Evolutionary conservation across 1,140 invertebrate genomes (phyloP).

Genomic region (Drosophila kepulauana): DNA sequence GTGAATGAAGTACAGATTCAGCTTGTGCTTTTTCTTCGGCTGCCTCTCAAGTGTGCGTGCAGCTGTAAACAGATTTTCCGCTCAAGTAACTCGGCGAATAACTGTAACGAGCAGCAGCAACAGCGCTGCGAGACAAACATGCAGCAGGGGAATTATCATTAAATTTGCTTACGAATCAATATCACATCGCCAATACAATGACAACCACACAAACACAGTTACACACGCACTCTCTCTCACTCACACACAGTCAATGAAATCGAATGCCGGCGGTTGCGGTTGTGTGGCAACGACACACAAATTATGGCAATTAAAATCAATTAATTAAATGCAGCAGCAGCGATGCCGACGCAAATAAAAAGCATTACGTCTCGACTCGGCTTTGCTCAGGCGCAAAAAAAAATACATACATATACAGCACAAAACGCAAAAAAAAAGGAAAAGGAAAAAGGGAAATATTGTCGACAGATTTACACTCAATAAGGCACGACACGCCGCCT

Average conservation of each 20-base stretch:
- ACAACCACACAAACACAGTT: constrained; percentile 33
- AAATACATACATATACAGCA: too few species aligned
- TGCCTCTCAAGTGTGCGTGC: constrained; percentile 74
- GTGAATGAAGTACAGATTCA: constrained; percentile 16
- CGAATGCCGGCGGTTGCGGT: constrained; percentile 77
- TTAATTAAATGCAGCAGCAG: constrained; percentile 81
- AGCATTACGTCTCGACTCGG: constrained; percentile 34
- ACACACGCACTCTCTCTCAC: constrained; percentile 37
- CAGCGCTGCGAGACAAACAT: constrained; percentile 29
- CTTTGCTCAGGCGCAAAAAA: constrained; percentile 27
- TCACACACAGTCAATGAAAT: constrained; percentile 48
- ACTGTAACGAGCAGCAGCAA: constrained; percentile 65
- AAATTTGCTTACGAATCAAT: constrained; percentile 83
- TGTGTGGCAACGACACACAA: constrained; percentile 81
- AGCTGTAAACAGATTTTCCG: constrained; percentile 84
- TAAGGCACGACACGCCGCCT: constrained; percentile 81
- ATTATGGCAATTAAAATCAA: constrained; percentile 84
- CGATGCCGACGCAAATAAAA: constrained; percentile 50
- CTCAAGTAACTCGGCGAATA: constrained; percentile 77
- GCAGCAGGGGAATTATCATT: constrained; percentile 70
- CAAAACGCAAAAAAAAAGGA: constrained; percentile 19
- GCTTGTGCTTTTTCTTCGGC: constrained; percentile 33
- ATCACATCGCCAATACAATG: constrained; percentile 63
- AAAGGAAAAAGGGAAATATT: constrained; percentile 56
- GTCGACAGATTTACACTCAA: constrained; percentile 83